A percentile compares a stretch with the other conserved stretches of the same genome.
These are phyloP conservation scores for Vesta saturnalis DNA, from an alignment of 2,888 invertebrate genomes.

Conservation along the genomic window DNA sequence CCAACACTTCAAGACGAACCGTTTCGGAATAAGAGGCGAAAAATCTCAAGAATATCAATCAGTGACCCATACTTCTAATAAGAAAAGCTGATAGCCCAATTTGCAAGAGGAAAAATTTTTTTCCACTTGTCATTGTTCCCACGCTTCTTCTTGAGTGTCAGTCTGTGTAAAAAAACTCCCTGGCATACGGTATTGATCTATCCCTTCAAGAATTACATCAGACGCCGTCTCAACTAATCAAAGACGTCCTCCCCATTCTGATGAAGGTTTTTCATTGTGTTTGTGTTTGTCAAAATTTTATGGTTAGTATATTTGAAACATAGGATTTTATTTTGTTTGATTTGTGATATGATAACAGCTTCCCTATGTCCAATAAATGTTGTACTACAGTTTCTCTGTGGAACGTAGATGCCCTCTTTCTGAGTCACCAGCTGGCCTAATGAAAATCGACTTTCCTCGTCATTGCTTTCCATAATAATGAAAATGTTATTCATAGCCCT, in stretches of 20 bases:
- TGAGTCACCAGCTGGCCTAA: slow-evolving; percentile 4
- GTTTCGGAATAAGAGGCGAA: not conserved
- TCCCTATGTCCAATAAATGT: slow-evolving; percentile 12
- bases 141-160: slow-evolving; percentile 12
- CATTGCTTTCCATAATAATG: slow-evolving; percentile 19
- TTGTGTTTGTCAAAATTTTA: slow-evolving; percentile 13
- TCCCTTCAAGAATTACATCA: slow-evolving; percentile 10
- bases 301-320: slow-evolving; percentile 16
- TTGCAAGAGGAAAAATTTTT: not conserved
- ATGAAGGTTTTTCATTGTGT: slow-evolving; percentile 12
- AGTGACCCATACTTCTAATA: too few species aligned
- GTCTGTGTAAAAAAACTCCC: slow-evolving; percentile 11
- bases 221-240: not conserved
- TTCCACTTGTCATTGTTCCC: slow-evolving; percentile 15
- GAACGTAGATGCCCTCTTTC: slow-evolving; percentile 1
- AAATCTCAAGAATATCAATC: not conserved
- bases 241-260: slow-evolving; percentile 16
- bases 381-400: slow-evolving; percentile 19
- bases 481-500: slow-evolving; percentile 18
- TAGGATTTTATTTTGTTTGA: slow-evolving; percentile 17
- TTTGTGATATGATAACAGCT: slow-evolving; percentile 16
- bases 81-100: too few species aligned
- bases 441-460: slow-evolving; percentile 12
- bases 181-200: slow-evolving; percentile 12
- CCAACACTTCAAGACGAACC: not conserved